Percentiles rank a stretch among this genome's conserved stretches.
phyloP scores from a whole-genome alignment of 2,888 invertebrate genomes.

The Oscheius sp. region DNA sequence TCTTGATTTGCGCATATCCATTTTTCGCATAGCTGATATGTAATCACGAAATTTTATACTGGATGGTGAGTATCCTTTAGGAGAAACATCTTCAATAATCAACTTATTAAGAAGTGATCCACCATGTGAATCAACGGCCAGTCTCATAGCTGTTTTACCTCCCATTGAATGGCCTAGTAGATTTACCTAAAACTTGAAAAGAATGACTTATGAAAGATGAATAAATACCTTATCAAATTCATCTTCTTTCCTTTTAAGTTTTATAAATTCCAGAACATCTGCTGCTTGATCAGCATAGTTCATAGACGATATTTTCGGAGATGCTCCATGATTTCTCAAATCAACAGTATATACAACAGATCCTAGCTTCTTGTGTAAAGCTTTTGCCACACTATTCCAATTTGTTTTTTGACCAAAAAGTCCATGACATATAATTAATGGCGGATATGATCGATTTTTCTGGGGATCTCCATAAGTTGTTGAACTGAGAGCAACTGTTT shows the following conservation, averaged over 20 bases:
- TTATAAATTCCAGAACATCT: conserved; percentile 77
- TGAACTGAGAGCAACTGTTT: conserved; percentile 17
- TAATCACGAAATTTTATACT: conserved; percentile 49
- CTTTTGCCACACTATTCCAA: conserved; percentile 84
- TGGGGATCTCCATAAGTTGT: conserved; percentile 21
- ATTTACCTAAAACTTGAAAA: conserved; percentile 5
- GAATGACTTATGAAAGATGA: neutral
- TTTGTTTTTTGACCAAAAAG: conserved; percentile 86
- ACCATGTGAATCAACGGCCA: conserved; percentile 48
- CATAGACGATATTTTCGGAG: conserved; percentile 81
- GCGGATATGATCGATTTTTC: conserved; percentile 69
- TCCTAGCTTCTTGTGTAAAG: conserved; percentile 67
- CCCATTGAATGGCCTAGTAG: conserved; percentile 58
- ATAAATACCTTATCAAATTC: conserved; percentile 36
- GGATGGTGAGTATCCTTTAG: conserved; percentile 51
- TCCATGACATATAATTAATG: conserved; percentile 87
- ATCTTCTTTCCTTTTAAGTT: conserved; percentile 31
- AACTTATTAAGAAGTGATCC: conserved; percentile 36
- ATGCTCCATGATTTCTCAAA: conserved; percentile 93
- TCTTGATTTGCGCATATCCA: conserved; percentile 48
- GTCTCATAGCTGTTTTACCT: conserved; percentile 60
- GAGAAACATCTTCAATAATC: conserved; percentile 61
- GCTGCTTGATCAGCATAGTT: conserved; percentile 80
- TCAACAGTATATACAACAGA: conserved; percentile 82
- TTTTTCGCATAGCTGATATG: conserved; percentile 52